phyloP scores from a whole-genome alignment of 64 coral and sea anemone genomes.

The Catalaphyllia jardinei region DNA sequence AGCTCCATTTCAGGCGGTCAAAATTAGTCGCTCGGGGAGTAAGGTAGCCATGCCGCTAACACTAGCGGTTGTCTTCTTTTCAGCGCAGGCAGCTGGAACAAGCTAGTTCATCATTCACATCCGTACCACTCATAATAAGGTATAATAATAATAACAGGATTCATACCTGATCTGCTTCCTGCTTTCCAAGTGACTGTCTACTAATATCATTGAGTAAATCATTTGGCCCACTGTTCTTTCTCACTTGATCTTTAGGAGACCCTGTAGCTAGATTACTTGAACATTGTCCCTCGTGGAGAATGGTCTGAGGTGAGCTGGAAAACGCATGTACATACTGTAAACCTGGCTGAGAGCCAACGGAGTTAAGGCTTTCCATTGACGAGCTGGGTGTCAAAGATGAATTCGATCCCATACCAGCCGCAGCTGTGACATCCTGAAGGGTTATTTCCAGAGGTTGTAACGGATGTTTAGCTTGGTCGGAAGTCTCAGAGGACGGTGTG shows the following conservation, averaged over 20 bases:
- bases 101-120: too few species aligned
- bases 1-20: too few species aligned
- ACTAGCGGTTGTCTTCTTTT: too few species aligned
- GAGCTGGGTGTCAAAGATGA: conserved; percentile 86
- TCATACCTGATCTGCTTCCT: neutral
- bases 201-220: neutral
- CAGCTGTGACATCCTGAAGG: conserved; percentile 53
- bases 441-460: conserved; percentile 33
- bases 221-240: conserved; percentile 54
- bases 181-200: conserved; percentile 8
- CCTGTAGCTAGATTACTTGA: neutral
- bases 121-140: too few species aligned
- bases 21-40: too few species aligned
- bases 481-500: conserved; percentile 23
- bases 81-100: too few species aligned
- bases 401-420: conserved; percentile 19
- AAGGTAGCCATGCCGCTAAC: too few species aligned
- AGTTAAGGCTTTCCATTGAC: conserved; percentile 89
- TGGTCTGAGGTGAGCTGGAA: conserved; percentile 70
- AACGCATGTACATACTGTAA: conserved; percentile 5
- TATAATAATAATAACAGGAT: neutral
- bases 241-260: neutral
- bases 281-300: conserved; percentile 2
- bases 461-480: conserved; percentile 1
- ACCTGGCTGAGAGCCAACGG: conserved; percentile 57